These are phyloP conservation scores for Psittacula derbiana DNA, from an alignment of 2,797 vertebrate genomes.

Conservation along the genomic window DNA sequence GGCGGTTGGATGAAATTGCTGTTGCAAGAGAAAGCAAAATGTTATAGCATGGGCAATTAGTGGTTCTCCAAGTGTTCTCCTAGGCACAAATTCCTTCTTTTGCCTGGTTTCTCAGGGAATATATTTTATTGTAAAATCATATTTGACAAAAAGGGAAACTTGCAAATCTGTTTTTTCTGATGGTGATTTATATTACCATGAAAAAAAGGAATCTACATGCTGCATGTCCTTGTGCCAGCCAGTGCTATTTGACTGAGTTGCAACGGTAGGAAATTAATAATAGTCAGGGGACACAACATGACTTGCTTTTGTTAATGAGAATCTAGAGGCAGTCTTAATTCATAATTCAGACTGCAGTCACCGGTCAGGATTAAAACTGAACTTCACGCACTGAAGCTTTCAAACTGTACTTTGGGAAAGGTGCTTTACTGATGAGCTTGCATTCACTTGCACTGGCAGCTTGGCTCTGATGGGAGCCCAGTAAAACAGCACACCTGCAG, in stretches of 20 bases:
- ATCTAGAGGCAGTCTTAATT: background rate
- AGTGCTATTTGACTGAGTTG: background rate
- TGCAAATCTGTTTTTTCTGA: background rate
- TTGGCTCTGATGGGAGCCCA: background rate
- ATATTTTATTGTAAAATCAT: background rate
- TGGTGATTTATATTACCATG: accelerated
- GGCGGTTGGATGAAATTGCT: background rate
- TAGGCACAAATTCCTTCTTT: background rate
- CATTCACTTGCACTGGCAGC: accelerated
- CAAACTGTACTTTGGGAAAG: background rate
- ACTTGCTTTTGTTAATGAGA: background rate
- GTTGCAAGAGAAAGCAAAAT: background rate
- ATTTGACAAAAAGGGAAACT: background rate
- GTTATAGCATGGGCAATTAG: background rate
- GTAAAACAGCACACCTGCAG: accelerated
- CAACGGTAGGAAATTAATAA: background rate
- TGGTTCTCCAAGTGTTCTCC: accelerated
- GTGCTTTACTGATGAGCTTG: background rate
- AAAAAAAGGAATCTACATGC: background rate
- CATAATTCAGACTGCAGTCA: background rate
- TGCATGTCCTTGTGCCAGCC: background rate
- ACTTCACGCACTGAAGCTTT: background rate
- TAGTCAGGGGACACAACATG: background rate
- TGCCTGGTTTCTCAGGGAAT: background rate
- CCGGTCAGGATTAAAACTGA: background rate